Evolutionary conservation across 2,888 invertebrate species (phyloP).

Genomic region (Nycteola revayana): DNA sequence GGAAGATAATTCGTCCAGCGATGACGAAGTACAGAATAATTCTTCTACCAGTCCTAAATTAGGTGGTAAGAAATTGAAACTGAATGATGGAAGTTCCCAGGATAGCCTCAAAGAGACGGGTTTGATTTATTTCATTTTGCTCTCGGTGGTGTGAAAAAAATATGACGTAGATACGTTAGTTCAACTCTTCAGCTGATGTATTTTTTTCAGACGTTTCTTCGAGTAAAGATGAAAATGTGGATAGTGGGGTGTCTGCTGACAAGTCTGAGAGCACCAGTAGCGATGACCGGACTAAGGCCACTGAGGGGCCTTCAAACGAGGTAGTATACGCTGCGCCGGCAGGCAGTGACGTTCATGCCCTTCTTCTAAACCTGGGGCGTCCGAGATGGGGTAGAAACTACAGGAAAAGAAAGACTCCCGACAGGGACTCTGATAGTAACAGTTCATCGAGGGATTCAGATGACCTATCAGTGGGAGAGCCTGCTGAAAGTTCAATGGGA

Average conservation of each 20-base stretch:
- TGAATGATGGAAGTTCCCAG: constrained; percentile 74
- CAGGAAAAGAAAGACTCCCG: constrained; percentile 67
- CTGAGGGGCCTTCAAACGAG: constrained; percentile 58
- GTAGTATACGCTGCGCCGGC: constrained; percentile 62
- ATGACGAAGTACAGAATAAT: constrained; percentile 67
- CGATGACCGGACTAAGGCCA: constrained; percentile 51
- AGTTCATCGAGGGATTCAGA: constrained; percentile 67
- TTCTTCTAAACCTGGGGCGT: constrained; percentile 59
- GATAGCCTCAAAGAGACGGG: constrained; percentile 63
- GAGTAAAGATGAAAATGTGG: constrained; percentile 65
- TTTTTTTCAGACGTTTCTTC: constrained; percentile 43
- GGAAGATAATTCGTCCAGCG: constrained; percentile 69
- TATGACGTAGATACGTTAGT: constrained; percentile 45
- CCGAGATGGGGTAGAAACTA: constrained; percentile 59
- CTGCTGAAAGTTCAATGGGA: constrained; percentile 29
- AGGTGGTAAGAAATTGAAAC: constrained; percentile 68
- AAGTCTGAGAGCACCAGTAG: constrained; percentile 75
- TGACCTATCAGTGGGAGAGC: constrained; percentile 58
- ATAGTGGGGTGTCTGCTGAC: constrained; percentile 72
- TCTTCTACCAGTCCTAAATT: constrained; percentile 52
- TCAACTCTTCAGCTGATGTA: no score
- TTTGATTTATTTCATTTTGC: constrained; percentile 30
- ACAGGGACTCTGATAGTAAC: constrained; percentile 61
- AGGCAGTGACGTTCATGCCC: constrained; percentile 58
- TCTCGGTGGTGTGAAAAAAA: constrained; percentile 18